Base-by-base conservation (phyloP, 2,113 vertebrate genomes). In the Channa maculata region DNA sequence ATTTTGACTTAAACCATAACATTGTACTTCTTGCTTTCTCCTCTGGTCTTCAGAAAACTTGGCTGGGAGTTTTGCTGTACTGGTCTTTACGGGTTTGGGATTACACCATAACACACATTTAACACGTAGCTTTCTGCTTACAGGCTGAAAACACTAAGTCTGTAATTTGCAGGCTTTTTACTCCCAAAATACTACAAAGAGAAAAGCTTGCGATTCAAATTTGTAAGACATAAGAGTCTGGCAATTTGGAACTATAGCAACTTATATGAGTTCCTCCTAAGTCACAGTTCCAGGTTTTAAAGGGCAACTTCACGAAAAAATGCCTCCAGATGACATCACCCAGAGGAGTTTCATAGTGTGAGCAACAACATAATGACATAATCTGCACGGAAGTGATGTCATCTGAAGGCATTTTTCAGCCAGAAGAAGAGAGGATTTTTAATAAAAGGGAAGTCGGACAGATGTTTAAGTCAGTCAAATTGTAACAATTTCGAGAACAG, bases 1-100 rank as follows among this genome's bases (percentile, higher is more conserved):
- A 86, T 89, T 90, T 82, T 77, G 78, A 87, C 81, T 86, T 80
- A 82, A 80, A 88, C 86, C 76, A 85, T 86, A 92, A 89, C 82
- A 87, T 76, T 61, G 75, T 68, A 82, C 68, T 79, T 62, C 66
- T 73, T 73, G 70, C 73, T 69, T 85, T 78, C 64, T 78, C 71
- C 66, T 63, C 41, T 74, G 61, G 77, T 82, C 57, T 73, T 75
- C 15, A 68, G 45, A 41, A 50, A 61, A 83, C 58, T 76, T 87
- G 67, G 77, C 64, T 74, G 63, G 50, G 50, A 75, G 63, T 49
- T 74, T 46, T 8, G 39, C 51, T 60, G 54, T 65, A 54, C 75
- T 70, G 63, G 50, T 60, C 52, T 55, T 51, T 44, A 58, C 45
- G 64, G 79, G 72, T 70, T 61, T 75, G 73, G 79, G 86, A 88